phyloP scores from a whole-genome alignment of 1,140 invertebrate genomes.

The Thaumetopoea pityocampa region DNA sequence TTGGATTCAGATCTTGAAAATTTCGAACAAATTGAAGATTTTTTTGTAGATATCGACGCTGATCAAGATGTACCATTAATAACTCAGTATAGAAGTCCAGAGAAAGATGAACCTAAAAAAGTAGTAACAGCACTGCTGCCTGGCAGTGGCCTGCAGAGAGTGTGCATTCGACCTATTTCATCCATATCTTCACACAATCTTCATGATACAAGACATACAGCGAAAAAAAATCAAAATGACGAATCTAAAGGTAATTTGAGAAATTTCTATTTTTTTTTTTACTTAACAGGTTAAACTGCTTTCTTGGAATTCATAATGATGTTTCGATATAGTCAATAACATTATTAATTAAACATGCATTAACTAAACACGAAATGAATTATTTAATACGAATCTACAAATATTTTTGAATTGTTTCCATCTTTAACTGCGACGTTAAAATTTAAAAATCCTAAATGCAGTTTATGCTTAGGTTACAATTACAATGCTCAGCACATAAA shows the following conservation, averaged over 20 bases:
- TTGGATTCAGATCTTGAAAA: constrained; percentile 64
- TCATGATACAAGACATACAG: constrained; percentile 30
- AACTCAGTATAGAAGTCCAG: constrained; percentile 38
- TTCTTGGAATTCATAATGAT: too few species aligned
- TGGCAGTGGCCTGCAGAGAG: constrained; percentile 57
- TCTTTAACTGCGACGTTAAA: not conserved
- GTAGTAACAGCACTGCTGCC: constrained; percentile 52
- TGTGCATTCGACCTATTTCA: constrained; percentile 48
- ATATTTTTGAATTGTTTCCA: constrained; percentile 6
- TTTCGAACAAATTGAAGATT: constrained; percentile 62
- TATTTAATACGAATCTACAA: not conserved
- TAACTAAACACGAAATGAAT: not conserved
- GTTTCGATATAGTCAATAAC: too few species aligned
- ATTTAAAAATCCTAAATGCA: too few species aligned
- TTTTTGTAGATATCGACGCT: constrained; percentile 62
- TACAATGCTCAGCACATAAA: too few species aligned
- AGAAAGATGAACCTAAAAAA: constrained; percentile 49
- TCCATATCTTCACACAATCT: constrained; percentile 34
- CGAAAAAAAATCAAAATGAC: constrained; percentile 40
- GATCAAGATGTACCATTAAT: constrained; percentile 46
- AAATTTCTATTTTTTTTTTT: not conserved
- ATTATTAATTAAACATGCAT: not conserved
- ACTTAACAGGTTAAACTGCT: not conserved
- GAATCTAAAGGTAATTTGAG: constrained; percentile 36
- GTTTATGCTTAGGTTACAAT: too few species aligned